Conservation (phyloP, 2,113 vertebrate species). For the Pan troglodytes region NHGRI_mPanTro3-v2.1_pri NC_072398.2:47644501-47645000, state of each 20-base stretch:
- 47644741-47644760: neutral
- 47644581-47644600: neutral
- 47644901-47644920: neutral
- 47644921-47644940: neutral
- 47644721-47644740: neutral
- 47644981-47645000: no score
- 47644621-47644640: neutral
- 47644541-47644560: neutral
- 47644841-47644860: no score
- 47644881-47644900: neutral
- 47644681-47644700: neutral
- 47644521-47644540: neutral
- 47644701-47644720: neutral
- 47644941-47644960: no score
- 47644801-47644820: neutral
- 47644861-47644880: neutral
- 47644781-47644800: neutral
- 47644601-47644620: fast-evolving
- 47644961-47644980: no score
- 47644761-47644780: neutral
- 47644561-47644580: neutral
- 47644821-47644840: neutral
- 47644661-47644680: neutral
- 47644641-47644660: neutral
- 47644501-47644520: neutral